Base-by-base conservation (phyloP, 92 coral and sea anemone species). In the Bergia puertoricense region DNA sequence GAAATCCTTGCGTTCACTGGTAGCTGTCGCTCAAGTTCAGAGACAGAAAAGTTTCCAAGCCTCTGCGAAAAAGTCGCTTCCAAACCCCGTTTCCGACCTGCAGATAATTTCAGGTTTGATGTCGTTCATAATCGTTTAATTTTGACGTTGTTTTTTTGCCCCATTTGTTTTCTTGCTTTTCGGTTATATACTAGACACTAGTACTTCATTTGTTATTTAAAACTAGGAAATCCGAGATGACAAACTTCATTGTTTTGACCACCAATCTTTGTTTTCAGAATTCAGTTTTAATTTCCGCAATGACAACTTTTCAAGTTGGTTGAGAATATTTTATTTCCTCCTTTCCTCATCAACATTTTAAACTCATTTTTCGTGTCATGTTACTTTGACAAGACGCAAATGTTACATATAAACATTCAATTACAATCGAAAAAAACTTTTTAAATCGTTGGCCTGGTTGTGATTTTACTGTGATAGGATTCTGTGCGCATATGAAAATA, bases 41-140 rank as follows among this genome's bases (percentile, higher is more conserved):
- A 84, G 79, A 84, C 82, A 37, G n/a, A 79, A 84, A 48, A 84
- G 62, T n/a, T 44, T 46, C 13, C 87, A 84, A 40, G 74, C 77
- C 39, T 44, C 75, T 67, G 79, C 22, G 39, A 18, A 69, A 43
- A 84, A 71, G 15, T 18, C 65, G 11, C 8, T 30, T 38, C 23
- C 23, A 5, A 44, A 71, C 30, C 5, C 15, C 74, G 15, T 45
- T 50, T 41, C 41, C 74, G 79, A 84, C 44, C 74, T 84, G 59
- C 62, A 84, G 62, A 84, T 23, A 5, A 16, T 84, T 16, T 46
- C 87, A 84, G 87, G 87, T 84, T 84, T 84, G 87, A 6, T 30
- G 40, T 22, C 45, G 39, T 46, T 0, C 22, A 39, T 15, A 40
- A 38, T 81, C 8, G 30, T 65, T 8, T 10, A 6, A 30, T 62